These are phyloP conservation scores for Typhlichthys subterraneus DNA, from an alignment of 2,797 vertebrate species.

Conservation along the genomic window DNA sequence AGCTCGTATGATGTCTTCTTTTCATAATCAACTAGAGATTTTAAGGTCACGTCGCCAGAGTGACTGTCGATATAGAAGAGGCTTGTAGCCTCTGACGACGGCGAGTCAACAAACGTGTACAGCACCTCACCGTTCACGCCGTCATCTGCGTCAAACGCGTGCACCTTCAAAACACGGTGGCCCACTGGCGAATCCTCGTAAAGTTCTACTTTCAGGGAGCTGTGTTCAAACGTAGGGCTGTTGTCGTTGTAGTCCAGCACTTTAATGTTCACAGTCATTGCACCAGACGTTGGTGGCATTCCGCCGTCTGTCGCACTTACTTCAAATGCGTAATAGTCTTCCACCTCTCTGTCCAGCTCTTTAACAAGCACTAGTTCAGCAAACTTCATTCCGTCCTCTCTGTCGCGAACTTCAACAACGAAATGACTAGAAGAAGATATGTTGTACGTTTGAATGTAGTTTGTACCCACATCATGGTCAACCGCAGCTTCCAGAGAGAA, in stretches of 20 bases:
- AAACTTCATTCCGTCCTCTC: constrained; percentile 71
- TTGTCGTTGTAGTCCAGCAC: constrained; percentile 84
- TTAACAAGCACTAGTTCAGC: constrained; percentile 73
- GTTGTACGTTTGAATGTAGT: constrained; percentile 79
- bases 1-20: constrained; percentile 72
- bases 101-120: constrained; percentile 70
- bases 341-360: constrained; percentile 74
- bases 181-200: constrained; percentile 74
- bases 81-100: constrained; percentile 53
- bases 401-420: constrained; percentile 57
- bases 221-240: constrained; percentile 79
- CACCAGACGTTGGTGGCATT: constrained; percentile 65
- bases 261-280: constrained; percentile 64
- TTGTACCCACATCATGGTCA: constrained; percentile 79
- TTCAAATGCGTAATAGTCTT: constrained; percentile 72
- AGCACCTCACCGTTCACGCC: constrained; percentile 78
- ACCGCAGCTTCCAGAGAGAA: constrained; percentile 75
- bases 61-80: constrained; percentile 75
- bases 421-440: constrained; percentile 72
- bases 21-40: constrained; percentile 72
- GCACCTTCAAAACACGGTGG: constrained; percentile 73
- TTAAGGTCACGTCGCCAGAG: constrained; percentile 75
- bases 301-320: constrained; percentile 79
- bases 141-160: constrained; percentile 78
- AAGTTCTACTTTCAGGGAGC: constrained; percentile 74